Conservation (phyloP, 2,113 vertebrate genomes). For the Aegotheles bennettii region DNA sequence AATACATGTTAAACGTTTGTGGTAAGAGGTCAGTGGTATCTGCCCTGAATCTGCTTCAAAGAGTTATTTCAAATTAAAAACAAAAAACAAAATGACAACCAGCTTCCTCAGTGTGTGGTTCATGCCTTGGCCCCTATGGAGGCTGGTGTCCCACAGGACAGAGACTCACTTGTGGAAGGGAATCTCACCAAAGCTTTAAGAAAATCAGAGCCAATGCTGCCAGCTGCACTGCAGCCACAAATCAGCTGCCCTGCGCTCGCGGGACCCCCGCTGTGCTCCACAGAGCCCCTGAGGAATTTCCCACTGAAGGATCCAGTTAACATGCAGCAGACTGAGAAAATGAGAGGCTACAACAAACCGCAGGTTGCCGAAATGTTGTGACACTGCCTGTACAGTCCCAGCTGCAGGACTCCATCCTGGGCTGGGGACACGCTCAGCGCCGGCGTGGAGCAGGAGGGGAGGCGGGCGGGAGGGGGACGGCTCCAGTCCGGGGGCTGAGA, state of each 20-base stretch:
- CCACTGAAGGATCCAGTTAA: background rate
- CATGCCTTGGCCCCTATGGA: conserved; percentile 57
- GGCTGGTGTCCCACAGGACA: conserved; percentile 59
- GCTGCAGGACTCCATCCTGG: background rate
- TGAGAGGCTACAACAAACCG: background rate
- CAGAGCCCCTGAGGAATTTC: background rate
- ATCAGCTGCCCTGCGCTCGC: background rate
- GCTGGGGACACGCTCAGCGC: background rate
- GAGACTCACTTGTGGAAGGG: conserved; percentile 45
- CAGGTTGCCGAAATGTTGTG: background rate
- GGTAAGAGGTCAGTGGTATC: conserved; percentile 53
- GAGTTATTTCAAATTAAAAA: conserved; percentile 75
- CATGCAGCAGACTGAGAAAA: background rate
- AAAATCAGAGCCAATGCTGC: background rate
- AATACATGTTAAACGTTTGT: conserved; percentile 55
- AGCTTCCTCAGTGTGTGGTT: conserved; percentile 49
- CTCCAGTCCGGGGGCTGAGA: background rate
- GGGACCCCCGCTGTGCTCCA: background rate
- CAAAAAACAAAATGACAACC: conserved; percentile 10
- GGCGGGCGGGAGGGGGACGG: background rate
- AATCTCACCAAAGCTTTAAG: conserved; percentile 44
- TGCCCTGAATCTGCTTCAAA: conserved; percentile 69
- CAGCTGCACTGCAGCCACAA: conserved; percentile 21
- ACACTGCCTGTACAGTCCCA: background rate
- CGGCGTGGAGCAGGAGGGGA: fast-evolving